These are phyloP conservation scores for Nomada fucata DNA, from an alignment of 2,888 invertebrate species.

Conservation along the genomic window DNA sequence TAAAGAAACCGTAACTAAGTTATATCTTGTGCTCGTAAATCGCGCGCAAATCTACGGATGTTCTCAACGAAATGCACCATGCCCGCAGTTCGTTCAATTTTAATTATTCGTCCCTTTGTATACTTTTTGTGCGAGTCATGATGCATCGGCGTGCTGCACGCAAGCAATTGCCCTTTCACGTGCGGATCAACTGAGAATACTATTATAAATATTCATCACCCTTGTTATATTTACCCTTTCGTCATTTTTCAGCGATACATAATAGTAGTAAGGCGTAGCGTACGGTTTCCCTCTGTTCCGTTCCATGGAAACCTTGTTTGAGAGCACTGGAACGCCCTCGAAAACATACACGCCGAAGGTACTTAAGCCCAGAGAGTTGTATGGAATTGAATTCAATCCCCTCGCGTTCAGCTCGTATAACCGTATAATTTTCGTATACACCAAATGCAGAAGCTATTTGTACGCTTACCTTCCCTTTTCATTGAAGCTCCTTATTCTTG, in stretches of 20 bases:
- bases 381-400: slow-evolving; percentile 55
- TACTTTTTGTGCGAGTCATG: slow-evolving; percentile 31
- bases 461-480: slow-evolving; percentile 5
- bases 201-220: slow-evolving; percentile 75
- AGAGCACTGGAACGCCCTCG: slow-evolving; percentile 53
- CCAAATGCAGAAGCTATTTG: slow-evolving; percentile 19
- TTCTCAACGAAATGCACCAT: slow-evolving; percentile 17
- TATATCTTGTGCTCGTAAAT: slow-evolving; percentile 64
- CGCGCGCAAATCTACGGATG: slow-evolving; percentile 59
- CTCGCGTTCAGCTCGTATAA: slow-evolving; percentile 24
- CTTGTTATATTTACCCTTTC: slow-evolving; percentile 73
- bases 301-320: slow-evolving; percentile 52
- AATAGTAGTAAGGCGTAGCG: slow-evolving; percentile 50
- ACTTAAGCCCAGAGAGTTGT: slow-evolving; percentile 34
- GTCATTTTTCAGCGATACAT: slow-evolving; percentile 60
- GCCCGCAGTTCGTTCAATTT: slow-evolving; percentile 4
- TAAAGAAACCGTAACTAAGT: slow-evolving; percentile 67
- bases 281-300: slow-evolving; percentile 56
- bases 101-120: slow-evolving; percentile 51
- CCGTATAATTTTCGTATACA: slow-evolving; percentile 27
- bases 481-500: neutral
- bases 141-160: slow-evolving; percentile 50
- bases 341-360: slow-evolving; percentile 41
- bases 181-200: slow-evolving; percentile 55
- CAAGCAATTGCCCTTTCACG: slow-evolving; percentile 37